A percentile compares a stretch with the other conserved stretches of the same genome.
These are phyloP conservation scores for Hippoglossus stenolepis DNA, from an alignment of 2,113 vertebrate species.

Conservation along the genomic window DNA sequence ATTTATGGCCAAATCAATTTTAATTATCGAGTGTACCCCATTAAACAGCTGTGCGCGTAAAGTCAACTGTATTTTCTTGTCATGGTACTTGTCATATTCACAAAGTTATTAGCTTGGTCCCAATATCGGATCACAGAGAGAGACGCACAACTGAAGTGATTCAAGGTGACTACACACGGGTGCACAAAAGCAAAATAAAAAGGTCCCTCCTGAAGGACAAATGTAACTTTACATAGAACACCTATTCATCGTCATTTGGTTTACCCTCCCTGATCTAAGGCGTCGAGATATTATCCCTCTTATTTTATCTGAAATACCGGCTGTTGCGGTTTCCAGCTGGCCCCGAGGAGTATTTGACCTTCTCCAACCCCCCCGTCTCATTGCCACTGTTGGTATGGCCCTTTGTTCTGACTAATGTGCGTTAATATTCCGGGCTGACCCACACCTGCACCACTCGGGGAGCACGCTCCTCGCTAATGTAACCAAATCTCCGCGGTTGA, in stretches of 20 bases:
- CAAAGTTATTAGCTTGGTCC: slow-evolving; percentile 28
- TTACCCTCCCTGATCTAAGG: slow-evolving; percentile 41
- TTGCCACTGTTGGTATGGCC: slow-evolving; percentile 48
- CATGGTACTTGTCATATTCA: slow-evolving; percentile 32
- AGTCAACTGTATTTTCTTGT: slow-evolving; percentile 36
- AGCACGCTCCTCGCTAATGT: slow-evolving; percentile 53
- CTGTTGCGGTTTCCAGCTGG: slow-evolving; percentile 65
- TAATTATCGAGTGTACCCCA: slow-evolving; percentile 63
- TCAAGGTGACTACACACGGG: slow-evolving; percentile 47
- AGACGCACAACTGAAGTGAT: slow-evolving; percentile 3
- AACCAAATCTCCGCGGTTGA: slow-evolving; percentile 61
- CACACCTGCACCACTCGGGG: slow-evolving; percentile 47
- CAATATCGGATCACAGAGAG: slow-evolving; percentile 27
- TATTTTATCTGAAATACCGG: slow-evolving; percentile 48
- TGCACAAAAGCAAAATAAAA: slow-evolving; percentile 29
- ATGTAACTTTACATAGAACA: slow-evolving; percentile 18
- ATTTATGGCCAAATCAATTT: slow-evolving; percentile 63
- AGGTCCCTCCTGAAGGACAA: slow-evolving; percentile 35
- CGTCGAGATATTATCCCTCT: slow-evolving; percentile 33
- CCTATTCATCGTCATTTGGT: slow-evolving; percentile 46
- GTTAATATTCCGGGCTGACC: slow-evolving; percentile 67
- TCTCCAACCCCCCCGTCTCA: slow-evolving; percentile 32
- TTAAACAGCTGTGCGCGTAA: slow-evolving; percentile 54
- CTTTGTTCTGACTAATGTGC: slow-evolving; percentile 65
- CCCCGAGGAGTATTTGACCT: slow-evolving; percentile 63